phyloP scores from a whole-genome alignment of 2,113 vertebrate species.

The Sarotherodon lohbergeri region DNA sequence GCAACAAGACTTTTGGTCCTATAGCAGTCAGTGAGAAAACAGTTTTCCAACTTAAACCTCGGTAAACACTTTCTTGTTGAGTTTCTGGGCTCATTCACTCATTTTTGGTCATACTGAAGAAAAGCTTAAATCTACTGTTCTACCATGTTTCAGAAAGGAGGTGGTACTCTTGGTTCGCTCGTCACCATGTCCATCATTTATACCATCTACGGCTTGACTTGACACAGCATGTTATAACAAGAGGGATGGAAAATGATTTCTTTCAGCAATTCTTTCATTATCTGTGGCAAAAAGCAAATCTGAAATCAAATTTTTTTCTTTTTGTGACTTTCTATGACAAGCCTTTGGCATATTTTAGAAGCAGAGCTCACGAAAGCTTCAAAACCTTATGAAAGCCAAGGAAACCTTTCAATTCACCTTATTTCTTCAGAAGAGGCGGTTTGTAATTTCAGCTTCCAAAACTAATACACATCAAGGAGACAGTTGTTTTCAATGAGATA shows the following conservation, averaged over 20 bases:
- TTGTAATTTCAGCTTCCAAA: background rate
- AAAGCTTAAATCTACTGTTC: background rate
- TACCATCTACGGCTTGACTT: background rate
- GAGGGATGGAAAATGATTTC: background rate
- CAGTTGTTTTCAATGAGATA: background rate
- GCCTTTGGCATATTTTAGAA: background rate
- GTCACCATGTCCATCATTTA: background rate
- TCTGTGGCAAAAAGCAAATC: background rate
- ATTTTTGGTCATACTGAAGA: background rate
- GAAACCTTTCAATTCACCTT: background rate
- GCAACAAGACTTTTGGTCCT: background rate
- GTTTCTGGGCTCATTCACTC: background rate
- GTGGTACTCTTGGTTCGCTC: background rate
- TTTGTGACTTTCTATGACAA: background rate
- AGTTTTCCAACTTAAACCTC: background rate
- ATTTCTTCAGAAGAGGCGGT: background rate
- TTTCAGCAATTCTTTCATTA: background rate
- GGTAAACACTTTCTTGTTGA: background rate
- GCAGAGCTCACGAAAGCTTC: background rate
- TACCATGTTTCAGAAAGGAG: background rate
- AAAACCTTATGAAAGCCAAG: background rate
- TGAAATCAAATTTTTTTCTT: background rate
- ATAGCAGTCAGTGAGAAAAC: background rate
- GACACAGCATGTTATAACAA: background rate
- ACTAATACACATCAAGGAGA: background rate